Evolutionary conservation across 1,140 invertebrate species (phyloP).

Genomic region (Ostrea denselamellosa): DNA sequence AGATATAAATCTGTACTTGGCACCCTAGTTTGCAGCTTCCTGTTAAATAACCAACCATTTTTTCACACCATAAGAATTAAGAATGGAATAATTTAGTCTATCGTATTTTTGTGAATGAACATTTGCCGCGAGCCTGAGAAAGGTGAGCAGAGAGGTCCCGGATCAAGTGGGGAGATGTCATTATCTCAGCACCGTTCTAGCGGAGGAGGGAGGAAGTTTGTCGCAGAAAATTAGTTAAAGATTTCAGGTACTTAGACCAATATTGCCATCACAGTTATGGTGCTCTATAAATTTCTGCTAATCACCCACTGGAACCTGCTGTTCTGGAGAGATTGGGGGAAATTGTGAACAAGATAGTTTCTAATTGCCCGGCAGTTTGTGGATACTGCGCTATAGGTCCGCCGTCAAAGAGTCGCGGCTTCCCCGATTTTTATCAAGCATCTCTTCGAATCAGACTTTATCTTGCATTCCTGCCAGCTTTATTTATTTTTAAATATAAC

Average conservation of each 20-base stretch:
- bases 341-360: conserved; percentile 58
- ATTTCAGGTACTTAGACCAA: conserved; percentile 42
- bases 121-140: conserved; percentile 35
- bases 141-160: neutral
- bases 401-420: conserved; percentile 52
- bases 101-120: conserved; percentile 28
- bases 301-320: conserved; percentile 49
- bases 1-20: neutral
- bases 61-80: conserved; percentile 25
- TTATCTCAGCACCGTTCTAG: conserved; percentile 30
- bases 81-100: conserved; percentile 35
- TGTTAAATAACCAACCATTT: conserved; percentile 8
- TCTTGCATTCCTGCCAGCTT: conserved; percentile 55
- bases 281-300: conserved; percentile 45
- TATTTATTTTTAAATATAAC: conserved; percentile 45
- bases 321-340: conserved; percentile 54
- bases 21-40: neutral
- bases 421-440: conserved; percentile 46
- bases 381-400: conserved; percentile 41
- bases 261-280: neutral
- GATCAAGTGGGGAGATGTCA: conserved; percentile 40
- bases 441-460: conserved; percentile 43
- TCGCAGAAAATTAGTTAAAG: conserved; percentile 50
- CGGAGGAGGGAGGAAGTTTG: conserved; percentile 53
- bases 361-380: conserved; percentile 56